Evolutionary conservation across 2,113 vertebrate species (phyloP).

Genomic region (Gallinago paraguaiae): DNA sequence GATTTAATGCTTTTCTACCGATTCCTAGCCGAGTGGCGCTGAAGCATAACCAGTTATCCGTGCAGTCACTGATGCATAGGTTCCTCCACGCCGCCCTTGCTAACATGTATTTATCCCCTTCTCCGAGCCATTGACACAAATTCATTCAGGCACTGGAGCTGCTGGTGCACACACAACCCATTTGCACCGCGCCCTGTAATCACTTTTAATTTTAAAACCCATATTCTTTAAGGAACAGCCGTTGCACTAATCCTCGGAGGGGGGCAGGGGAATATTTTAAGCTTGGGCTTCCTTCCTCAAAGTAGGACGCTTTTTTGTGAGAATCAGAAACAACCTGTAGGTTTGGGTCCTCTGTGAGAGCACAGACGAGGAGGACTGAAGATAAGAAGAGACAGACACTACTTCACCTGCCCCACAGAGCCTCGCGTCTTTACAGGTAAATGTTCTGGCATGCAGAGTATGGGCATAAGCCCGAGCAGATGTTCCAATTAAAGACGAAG

Average conservation of each 20-base stretch:
- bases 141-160: not conserved
- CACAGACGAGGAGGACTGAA: not conserved
- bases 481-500: not conserved
- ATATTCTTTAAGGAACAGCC: not conserved
- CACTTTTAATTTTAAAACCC: slow-evolving; percentile 15
- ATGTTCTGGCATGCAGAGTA: not conserved
- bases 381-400: not conserved
- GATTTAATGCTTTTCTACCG: slow-evolving; percentile 9
- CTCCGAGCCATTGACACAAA: slow-evolving; percentile 24
- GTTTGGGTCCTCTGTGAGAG: not conserved
- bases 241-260: not conserved
- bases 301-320: not conserved
- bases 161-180: not conserved
- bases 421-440: not conserved
- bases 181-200: not conserved
- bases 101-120: not conserved
- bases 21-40: not conserved
- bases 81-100: not conserved
- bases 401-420: not conserved
- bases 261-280: not conserved
- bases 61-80: not conserved
- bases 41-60: not conserved
- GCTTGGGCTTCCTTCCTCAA: not conserved
- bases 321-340: not conserved
- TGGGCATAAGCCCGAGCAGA: not conserved